A percentile compares a stretch with the other conserved stretches of the same genome.
These are phyloP conservation scores for Benthosema pterotum DNA, from an alignment of 2,797 vertebrate species.

Conservation along the genomic window DNA sequence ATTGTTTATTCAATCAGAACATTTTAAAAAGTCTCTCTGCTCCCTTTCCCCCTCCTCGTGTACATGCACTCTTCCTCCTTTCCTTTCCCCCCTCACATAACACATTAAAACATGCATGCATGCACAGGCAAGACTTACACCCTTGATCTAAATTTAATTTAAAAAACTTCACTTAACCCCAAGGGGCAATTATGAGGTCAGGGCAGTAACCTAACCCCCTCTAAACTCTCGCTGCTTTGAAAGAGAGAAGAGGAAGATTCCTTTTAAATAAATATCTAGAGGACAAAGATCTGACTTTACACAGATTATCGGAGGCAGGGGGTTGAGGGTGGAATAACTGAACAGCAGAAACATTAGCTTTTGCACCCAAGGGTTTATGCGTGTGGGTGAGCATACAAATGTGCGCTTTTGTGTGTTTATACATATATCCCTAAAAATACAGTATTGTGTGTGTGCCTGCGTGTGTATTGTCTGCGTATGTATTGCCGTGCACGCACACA, in stretches of 20 bases:
- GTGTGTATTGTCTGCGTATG: conserved; percentile 15
- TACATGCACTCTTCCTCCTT: not conserved
- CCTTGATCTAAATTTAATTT: conserved; percentile 36
- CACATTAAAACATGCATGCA: not conserved
- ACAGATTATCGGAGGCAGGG: conserved; percentile 57
- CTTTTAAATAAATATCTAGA: conserved; percentile 61
- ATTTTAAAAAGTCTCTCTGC: conserved; percentile 25
- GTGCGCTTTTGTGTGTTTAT: conserved; percentile 7
- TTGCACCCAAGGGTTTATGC: conserved; percentile 49
- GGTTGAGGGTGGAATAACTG: conserved; percentile 68
- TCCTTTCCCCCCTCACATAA: not conserved
- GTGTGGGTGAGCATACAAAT: conserved; percentile 9
- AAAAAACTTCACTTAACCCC: conserved; percentile 57
- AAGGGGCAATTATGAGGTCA: conserved; percentile 51
- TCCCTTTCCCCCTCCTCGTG: not conserved
- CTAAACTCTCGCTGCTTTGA: conserved; percentile 37
- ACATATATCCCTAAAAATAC: too few species aligned
- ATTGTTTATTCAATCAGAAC: conserved; percentile 15
- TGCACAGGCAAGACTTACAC: conserved; percentile 3
- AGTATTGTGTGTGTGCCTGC: conserved; percentile 23
- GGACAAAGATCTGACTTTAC: conserved; percentile 64
- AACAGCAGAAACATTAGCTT: conserved; percentile 59
- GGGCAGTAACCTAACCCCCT: conserved; percentile 5
- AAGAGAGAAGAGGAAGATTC: conserved; percentile 56
- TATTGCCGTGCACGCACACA: conserved; percentile 36